A percentile compares a stretch with the other conserved stretches of the same genome.
Evolutionary conservation across 2,888 invertebrate genomes (phyloP).

Genomic region (Pseudeuparius sepicola): DNA sequence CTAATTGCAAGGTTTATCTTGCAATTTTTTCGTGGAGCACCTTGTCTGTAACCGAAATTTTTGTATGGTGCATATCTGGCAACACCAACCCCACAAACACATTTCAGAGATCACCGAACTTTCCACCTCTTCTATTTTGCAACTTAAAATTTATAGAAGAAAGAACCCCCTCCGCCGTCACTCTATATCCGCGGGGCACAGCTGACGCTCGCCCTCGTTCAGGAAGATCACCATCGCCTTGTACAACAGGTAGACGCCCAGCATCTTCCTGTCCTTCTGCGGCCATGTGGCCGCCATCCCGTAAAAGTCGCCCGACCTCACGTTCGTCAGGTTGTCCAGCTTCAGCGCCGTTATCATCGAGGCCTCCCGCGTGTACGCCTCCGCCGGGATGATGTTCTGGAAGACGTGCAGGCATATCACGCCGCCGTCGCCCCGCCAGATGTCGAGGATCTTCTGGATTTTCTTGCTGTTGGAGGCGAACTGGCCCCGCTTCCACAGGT

Average conservation of each 20-base stretch:
- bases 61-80: neutral
- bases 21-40: too few relatives aligned
- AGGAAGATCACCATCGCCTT: slow-evolving; percentile 77
- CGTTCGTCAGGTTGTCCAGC: slow-evolving; percentile 64
- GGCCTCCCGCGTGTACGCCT: slow-evolving; percentile 90
- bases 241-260: slow-evolving; percentile 71
- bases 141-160: too few relatives aligned
- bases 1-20: too few relatives aligned
- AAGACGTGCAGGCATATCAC: slow-evolving; percentile 87
- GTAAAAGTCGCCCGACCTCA: slow-evolving; percentile 73
- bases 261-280: slow-evolving; percentile 53
- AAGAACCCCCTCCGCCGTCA: too few relatives aligned
- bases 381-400: slow-evolving; percentile 81
- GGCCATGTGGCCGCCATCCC: slow-evolving; percentile 69
- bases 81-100: neutral
- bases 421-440: slow-evolving; percentile 76
- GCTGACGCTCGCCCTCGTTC: slow-evolving; percentile 80
- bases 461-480: slow-evolving; percentile 47
- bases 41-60: too few relatives aligned
- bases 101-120: too few relatives aligned
- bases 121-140: too few relatives aligned
- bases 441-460: slow-evolving; percentile 69
- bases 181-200: slow-evolving; percentile 64
- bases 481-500: slow-evolving; percentile 46
- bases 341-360: slow-evolving; percentile 87